phyloP scores from a whole-genome alignment of 2,888 invertebrate species.

The Nomada flava region DNA sequence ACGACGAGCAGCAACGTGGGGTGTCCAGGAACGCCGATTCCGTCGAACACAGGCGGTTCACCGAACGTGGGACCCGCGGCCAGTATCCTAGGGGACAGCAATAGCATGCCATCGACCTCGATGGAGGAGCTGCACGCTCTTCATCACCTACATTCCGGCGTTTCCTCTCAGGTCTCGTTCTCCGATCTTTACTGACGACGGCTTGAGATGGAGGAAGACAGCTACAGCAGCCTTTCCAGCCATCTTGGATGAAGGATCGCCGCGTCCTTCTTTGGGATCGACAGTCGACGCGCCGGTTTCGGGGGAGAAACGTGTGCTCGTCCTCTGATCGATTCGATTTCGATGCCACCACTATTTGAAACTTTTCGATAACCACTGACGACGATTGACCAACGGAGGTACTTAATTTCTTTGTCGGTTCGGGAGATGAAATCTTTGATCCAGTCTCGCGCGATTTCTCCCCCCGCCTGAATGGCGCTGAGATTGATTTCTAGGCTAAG shows the following conservation, averaged over 20 bases:
- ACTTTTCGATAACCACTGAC: not conserved
- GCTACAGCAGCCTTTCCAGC: slow-evolving; percentile 70
- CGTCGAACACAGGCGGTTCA: slow-evolving; percentile 81
- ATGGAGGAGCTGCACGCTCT: slow-evolving; percentile 85
- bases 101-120: slow-evolving; percentile 85
- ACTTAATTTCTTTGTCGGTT: no score
- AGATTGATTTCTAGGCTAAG: not conserved
- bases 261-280: slow-evolving; percentile 23
- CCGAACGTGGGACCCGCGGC: slow-evolving; percentile 82
- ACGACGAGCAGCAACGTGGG: slow-evolving; percentile 73
- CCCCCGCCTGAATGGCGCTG: slow-evolving; percentile 10
- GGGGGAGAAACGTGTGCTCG: not conserved
- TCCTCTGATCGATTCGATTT: not conserved
- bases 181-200: slow-evolving; percentile 84
- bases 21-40: slow-evolving; percentile 82
- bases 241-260: slow-evolving; percentile 69
- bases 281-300: slow-evolving; percentile 25
- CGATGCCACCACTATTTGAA: not conserved
- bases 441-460: not conserved
- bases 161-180: slow-evolving; percentile 83
- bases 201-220: slow-evolving; percentile 76
- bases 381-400: not conserved
- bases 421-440: no score
- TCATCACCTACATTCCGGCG: slow-evolving; percentile 85
- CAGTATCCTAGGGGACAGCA: slow-evolving; percentile 84